Evolutionary conservation across 2,888 invertebrate species (phyloP), one percentile per base, ranked within the genome.

Genomic region (Branchellion lobata): DNA sequence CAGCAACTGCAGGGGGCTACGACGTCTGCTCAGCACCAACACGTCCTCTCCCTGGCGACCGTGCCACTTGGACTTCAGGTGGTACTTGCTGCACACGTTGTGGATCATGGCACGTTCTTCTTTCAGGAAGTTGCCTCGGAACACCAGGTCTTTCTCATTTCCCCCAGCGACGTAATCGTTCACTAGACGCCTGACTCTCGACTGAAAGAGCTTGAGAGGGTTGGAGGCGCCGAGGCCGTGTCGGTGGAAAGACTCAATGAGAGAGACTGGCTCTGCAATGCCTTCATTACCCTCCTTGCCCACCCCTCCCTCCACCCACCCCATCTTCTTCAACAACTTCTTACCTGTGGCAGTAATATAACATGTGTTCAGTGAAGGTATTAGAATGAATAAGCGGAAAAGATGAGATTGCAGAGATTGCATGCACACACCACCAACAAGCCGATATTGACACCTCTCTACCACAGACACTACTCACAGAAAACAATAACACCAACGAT

Each of bases 261-360:
- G 83, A 33, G 83, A 69, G 0, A 91, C 87, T 33, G 92, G 92
- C 82, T 92, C 91, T 0, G 88, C 89, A 51, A 91, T 91, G 0
- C 93, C 93, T 72, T 90, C 89, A 0, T 90, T 90, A 0, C 87
- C 87, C 0, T 90, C 87, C 0, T 89, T 88, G 0, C 92, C 93
- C 1, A 93, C 87, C 0, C 92, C 92, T 3, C 92, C 92, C 0
- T 92, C 92, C 2, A 89, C 87, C 92, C 92, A 93, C 0, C 93
- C 93, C 92, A 92, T 92, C 79, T 90, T 87, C 53, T 89, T 88
- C 89, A 93, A 90, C 87, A 93, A 84, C 83, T 89, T 90, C 73
- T 87, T 89, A 14, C 77, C 77, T 77, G 65, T n/a, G 21, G n/a
- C 5, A n/a, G n/a, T n/a, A n/a, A n/a, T 51, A 51, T 51, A 51